Evolutionary conservation across 2,113 vertebrate genomes (phyloP).

Genomic region (Manacus vitellinus): DNA sequence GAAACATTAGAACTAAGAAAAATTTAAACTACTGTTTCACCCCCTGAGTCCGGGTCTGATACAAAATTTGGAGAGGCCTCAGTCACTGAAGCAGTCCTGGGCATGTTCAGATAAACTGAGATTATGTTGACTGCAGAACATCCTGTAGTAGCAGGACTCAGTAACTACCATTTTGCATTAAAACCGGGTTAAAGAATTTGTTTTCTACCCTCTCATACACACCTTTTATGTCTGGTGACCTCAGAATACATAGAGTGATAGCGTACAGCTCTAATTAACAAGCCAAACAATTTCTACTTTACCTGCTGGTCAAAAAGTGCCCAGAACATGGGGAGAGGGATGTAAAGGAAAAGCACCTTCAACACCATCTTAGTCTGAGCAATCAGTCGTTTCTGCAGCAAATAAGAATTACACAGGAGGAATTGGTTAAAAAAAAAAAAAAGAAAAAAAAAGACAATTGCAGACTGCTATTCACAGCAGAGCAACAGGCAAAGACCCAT

Average conservation of each 20-base stretch:
- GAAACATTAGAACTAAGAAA: not conserved
- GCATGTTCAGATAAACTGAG: not conserved
- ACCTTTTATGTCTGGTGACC: not conserved
- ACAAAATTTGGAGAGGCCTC: not conserved
- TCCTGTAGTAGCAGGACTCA: not conserved
- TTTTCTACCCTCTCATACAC: not conserved
- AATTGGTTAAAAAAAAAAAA: not conserved
- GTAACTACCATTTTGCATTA: not conserved
- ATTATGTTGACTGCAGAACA: not conserved
- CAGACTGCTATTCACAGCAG: not conserved
- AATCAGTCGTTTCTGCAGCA: conserved; percentile 87
- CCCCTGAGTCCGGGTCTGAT: too few relatives aligned
- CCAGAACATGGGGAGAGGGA: conserved; percentile 98
- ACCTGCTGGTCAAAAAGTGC: conserved; percentile 97
- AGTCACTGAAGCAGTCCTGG: not conserved
- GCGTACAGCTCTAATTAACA: not conserved
- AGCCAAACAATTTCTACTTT: conserved; percentile 21
- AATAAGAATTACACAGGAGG: not conserved
- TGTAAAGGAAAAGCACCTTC: conserved; percentile 91
- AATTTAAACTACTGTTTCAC: not conserved
- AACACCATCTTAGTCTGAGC: conserved; percentile 91
- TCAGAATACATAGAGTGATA: not conserved
- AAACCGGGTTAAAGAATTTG: not conserved
- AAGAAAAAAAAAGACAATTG: not conserved
- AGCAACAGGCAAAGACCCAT: not conserved